A percentile compares a stretch with the other conserved stretches of the same genome.
Evolutionary conservation across 2,797 vertebrate species (phyloP).

Genomic region (Notolepis coatsorum): DNA sequence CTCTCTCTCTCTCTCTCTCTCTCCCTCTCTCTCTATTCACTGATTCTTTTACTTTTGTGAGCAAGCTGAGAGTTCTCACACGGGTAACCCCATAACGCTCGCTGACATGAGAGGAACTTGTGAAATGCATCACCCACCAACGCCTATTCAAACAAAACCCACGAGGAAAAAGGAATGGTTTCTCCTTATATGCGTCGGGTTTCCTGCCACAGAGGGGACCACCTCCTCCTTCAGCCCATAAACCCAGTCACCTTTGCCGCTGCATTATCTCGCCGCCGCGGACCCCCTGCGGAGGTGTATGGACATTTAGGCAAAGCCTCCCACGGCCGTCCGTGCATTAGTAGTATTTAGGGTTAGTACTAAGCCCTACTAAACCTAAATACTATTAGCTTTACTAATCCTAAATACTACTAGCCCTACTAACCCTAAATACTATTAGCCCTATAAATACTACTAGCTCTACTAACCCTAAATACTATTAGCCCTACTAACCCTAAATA

Average conservation of each 20-base stretch:
- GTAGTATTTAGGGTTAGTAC: too few relatives aligned
- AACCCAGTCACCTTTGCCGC: constrained; percentile 1
- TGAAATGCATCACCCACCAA: constrained; percentile 74
- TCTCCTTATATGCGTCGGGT: constrained; percentile 44
- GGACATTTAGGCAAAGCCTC: too few relatives aligned
- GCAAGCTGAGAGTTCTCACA: constrained; percentile 79
- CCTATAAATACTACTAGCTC: too few relatives aligned
- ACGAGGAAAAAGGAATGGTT: constrained; percentile 36
- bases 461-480: too few relatives aligned
- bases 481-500: too few relatives aligned
- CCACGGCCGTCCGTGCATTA: too few relatives aligned
- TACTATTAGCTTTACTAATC: too few relatives aligned
- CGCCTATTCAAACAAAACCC: constrained; percentile 62
- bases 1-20: too few relatives aligned
- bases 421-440: too few relatives aligned
- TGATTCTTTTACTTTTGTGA: constrained; percentile 72
- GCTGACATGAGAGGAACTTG: constrained; percentile 68
- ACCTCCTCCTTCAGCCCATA: not conserved
- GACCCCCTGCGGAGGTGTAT: too few relatives aligned
- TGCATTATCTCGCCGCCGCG: not conserved
- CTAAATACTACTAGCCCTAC: too few relatives aligned
- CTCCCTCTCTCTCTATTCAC: constrained; percentile 55
- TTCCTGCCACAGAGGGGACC: constrained; percentile 26
- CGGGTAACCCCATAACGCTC: constrained; percentile 67
- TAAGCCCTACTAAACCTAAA: too few relatives aligned